These are phyloP conservation scores for Lasioglossum albipes DNA, from an alignment of 1,140 invertebrate genomes.

Conservation along the genomic window DNA sequence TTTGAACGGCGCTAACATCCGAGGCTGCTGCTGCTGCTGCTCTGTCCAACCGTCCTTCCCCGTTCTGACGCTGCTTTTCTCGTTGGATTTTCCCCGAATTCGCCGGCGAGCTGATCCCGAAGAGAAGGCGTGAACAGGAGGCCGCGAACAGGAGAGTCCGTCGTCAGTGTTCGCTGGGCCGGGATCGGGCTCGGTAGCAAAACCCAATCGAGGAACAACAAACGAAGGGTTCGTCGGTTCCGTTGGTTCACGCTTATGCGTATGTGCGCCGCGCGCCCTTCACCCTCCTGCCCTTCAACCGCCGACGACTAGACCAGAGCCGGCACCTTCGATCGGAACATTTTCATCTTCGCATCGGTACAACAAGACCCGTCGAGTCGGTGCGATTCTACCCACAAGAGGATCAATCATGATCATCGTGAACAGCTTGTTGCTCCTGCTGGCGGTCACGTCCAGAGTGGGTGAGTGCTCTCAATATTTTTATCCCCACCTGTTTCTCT, in stretches of 20 bases:
- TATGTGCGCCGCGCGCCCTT: conserved; percentile 21
- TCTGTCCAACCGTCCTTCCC: background rate
- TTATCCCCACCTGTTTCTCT: background rate
- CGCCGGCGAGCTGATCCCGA: background rate
- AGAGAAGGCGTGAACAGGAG: no score
- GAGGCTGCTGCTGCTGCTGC: conserved; percentile 39
- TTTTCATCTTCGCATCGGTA: conserved; percentile 3
- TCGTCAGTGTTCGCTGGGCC: background rate
- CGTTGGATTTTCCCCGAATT: conserved; percentile 21
- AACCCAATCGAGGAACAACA: background rate
- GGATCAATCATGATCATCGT: conserved; percentile 64
- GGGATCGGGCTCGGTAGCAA: conserved; percentile 29
- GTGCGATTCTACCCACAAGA: background rate
- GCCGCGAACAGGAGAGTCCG: no score
- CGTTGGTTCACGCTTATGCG: background rate
- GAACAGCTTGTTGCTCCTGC: conserved; percentile 62
- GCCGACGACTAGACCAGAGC: background rate
- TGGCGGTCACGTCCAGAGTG: conserved; percentile 68
- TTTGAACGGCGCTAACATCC: conserved; percentile 57
- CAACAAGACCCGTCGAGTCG: background rate
- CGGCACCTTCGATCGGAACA: background rate
- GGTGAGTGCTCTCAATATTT: conserved; percentile 62
- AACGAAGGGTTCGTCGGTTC: background rate
- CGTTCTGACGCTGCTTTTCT: background rate
- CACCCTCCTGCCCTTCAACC: background rate